Base-by-base conservation (phyloP, 2,113 vertebrate species). In the Paramormyrops kingsleyae region DNA sequence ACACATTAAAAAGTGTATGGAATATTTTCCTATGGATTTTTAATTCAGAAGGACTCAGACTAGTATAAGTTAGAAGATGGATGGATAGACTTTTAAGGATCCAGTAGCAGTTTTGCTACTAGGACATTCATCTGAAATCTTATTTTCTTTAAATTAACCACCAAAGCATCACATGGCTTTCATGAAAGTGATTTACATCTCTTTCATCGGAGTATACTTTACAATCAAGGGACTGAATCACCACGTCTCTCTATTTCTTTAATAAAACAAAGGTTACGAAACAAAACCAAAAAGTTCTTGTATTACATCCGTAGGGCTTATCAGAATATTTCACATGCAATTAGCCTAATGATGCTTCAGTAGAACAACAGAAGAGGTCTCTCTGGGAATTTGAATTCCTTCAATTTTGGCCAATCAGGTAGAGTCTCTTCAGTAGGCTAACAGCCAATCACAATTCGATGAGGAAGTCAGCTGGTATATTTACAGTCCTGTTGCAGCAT, bases 401-500 rank as follows among this genome's bases (percentile, higher is more conserved):
- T 50, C 13, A 8, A 27, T 87, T 84, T 84, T n/a, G 42, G 44
- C 83, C 44, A 87, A 19, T 12, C 24, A 31, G 84, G 13, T 87
- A 27, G 13, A 13, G 1, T 53, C 24, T 27, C 49, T n/a, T 15
- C 49, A 17, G 24, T 87, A 53, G 7, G 84, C 46, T 13, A 52
- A 15, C n/a, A 53, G n/a, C 84, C 49, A 52, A 31, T 49, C 46
- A 53, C 24, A 53, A 47, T 46, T 87, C 6, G 21, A 27, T 5
- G 24, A 46, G 88, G 44, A 44, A 46, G 4, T n/a, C 24, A 21
- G 35, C 47, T 46, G 62, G 12, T 50, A 47, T 84, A 50, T 31
- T 85, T 49, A 84, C 53, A 87, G 27, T 53, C 56, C 42, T 85
- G 27, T 52, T 90, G 83, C 56, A 62, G 27, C 77, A 70, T 49